Evolutionary conservation across 1,140 invertebrate species (phyloP), one percentile per base, ranked within the genome.

Genomic region (Globodera ellingtonae): DNA sequence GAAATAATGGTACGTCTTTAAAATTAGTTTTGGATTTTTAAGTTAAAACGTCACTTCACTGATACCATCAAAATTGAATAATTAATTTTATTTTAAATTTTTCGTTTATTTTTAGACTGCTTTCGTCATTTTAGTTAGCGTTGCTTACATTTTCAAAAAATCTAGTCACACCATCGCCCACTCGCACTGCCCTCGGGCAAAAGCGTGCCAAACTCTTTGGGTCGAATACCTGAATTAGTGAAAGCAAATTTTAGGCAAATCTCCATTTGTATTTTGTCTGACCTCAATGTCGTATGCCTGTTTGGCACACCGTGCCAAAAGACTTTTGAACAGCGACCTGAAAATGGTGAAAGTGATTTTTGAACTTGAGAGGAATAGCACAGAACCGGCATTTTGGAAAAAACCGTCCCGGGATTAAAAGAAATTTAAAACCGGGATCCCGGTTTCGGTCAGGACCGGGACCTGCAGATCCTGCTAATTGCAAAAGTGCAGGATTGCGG

Each of bases 311-410:
- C 75, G 65, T 50, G 75, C 75, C 62, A 77, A 66, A 6, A 77
- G 69, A 69, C 75, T 77, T 66, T 77, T 77, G n/a, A 67, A 77
- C 48, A 77, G 4, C 24, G 75, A 77, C 48, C 75, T 77, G 44
- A 67, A 56, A 62, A 69, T 44, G 5, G 18, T 10, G 18, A 15
- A 35, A 70, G 10, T 70, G 67, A 44, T 24, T 70, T 70, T 13
- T 15, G 9, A 47, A 70, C 44, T 35, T 2, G 35, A 35, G 35
- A 35, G 35, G 35, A 35, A 2, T 35, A 35, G 35, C 35, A 35
- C 35, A 13, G 3, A 65, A 65, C 1, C 24, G 24, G 24, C 0
- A 24, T 24, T 24, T 21, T 21, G n/a, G 62, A 18, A 15, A 24
- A 74, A 35, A 6, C 21, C 15, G 62, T 6, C 1, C 35, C 35